These are phyloP conservation scores for Acleris laterana DNA, from an alignment of 2,888 invertebrate genomes.

Conservation along the genomic window DNA sequence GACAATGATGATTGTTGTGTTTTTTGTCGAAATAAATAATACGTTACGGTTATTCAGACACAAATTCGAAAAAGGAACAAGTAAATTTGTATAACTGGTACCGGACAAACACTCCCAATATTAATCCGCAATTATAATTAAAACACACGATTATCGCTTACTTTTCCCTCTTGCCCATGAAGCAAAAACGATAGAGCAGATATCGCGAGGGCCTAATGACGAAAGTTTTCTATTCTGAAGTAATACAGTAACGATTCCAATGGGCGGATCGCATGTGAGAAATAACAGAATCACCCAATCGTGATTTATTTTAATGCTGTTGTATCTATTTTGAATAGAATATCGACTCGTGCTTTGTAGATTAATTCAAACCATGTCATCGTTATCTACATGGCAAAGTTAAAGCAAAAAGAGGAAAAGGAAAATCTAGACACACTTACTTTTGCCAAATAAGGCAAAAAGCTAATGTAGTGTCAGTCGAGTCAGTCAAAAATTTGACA, in stretches of 20 bases:
- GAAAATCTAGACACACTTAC: too few relatives aligned
- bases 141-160: conserved; percentile 6
- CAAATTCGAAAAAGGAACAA: too few relatives aligned
- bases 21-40: too few relatives aligned
- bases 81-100: too few relatives aligned
- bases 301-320: conserved; percentile 15
- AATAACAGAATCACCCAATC: conserved; percentile 10
- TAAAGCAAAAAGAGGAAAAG: too few relatives aligned
- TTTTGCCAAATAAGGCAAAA: too few relatives aligned
- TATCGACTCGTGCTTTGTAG: background rate
- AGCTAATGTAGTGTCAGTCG: too few relatives aligned
- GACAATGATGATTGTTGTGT: too few relatives aligned
- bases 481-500: too few relatives aligned
- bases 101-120: too few relatives aligned
- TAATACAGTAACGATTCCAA: conserved; percentile 12
- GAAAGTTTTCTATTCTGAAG: conserved; percentile 21
- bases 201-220: conserved; percentile 7
- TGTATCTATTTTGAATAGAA: background rate
- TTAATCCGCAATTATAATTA: background rate
- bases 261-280: conserved; percentile 24
- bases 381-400: too few relatives aligned
- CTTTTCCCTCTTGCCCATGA: background rate
- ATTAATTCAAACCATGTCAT: background rate
- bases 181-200: conserved; percentile 17
- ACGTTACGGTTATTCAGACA: too few relatives aligned